A percentile compares a stretch with the other conserved stretches of the same genome.
These are phyloP conservation scores for Tonatia bakeri DNA, from an alignment of 2,113 vertebrate species.

Conservation along the genomic window DNA sequence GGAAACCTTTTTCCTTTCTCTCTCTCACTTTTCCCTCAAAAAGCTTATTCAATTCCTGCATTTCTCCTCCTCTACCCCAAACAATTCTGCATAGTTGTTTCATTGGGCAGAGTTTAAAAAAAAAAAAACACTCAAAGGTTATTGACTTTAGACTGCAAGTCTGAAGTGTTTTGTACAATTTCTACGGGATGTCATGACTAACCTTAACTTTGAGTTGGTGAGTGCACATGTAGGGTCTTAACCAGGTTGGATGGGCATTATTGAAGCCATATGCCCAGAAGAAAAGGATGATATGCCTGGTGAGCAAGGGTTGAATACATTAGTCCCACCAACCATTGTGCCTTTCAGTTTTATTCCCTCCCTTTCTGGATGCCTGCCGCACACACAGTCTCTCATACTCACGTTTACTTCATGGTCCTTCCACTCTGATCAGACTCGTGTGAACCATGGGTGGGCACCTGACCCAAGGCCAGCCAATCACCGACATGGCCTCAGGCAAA, in stretches of 20 bases:
- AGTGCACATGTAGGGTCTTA: background rate
- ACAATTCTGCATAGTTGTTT: background rate
- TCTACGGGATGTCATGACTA: background rate
- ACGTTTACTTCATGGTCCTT: background rate
- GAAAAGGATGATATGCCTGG: background rate
- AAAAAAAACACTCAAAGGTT: too few relatives aligned
- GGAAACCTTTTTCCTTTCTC: background rate
- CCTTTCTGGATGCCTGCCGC: background rate
- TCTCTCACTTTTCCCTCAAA: background rate
- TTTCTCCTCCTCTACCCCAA: background rate
- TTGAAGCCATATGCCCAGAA: background rate
- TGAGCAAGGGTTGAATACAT: background rate
- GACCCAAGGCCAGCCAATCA: background rate
- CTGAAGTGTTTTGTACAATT: background rate
- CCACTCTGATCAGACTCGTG: background rate
- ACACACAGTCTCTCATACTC: background rate
- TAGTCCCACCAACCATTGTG: background rate
- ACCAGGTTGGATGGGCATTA: background rate
- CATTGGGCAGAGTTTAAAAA: background rate
- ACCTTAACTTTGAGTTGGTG: background rate
- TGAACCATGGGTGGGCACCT: background rate
- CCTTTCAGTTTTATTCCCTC: background rate
- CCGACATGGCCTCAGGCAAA: background rate
- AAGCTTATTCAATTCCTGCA: background rate
- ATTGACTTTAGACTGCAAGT: background rate